Evolutionary conservation across 2,113 vertebrate species (phyloP).

Genomic region (Talpa occidentalis): DNA sequence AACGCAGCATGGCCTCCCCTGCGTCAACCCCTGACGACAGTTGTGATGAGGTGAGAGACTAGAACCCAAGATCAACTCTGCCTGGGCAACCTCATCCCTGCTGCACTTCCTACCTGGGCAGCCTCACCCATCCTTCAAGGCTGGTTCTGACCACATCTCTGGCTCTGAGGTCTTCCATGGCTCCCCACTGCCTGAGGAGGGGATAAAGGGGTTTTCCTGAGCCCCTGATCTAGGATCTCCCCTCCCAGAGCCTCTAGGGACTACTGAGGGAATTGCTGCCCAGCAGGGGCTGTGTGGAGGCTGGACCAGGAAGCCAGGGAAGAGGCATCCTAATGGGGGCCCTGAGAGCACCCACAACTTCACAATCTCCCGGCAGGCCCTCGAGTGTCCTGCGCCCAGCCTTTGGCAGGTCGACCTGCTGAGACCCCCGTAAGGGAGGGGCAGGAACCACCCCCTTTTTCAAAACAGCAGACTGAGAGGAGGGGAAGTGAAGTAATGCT

Average conservation of each 20-base stretch:
- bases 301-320: not conserved
- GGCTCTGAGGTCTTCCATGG: not conserved
- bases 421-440: not conserved
- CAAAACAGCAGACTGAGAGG: not conserved
- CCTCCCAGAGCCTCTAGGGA: not conserved
- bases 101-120: rapidly evolving
- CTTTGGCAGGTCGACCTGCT: too few species aligned
- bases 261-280: too few species aligned
- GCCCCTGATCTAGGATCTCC: not conserved
- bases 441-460: not conserved
- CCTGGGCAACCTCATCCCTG: rapidly evolving
- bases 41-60: rapidly evolving
- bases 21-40: too few species aligned
- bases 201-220: not conserved
- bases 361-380: not conserved
- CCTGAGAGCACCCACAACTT: too few species aligned
- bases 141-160: not conserved
- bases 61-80: rapidly evolving
- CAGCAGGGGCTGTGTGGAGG: not conserved
- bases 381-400: too few species aligned
- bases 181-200: not conserved
- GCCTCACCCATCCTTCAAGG: not conserved
- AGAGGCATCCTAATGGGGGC: not conserved
- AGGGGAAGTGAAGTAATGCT: not conserved
- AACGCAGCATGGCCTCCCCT: too few species aligned